Conservation (phyloP, 1,140 invertebrate species). For the Tetramorium simillimum region DNA sequence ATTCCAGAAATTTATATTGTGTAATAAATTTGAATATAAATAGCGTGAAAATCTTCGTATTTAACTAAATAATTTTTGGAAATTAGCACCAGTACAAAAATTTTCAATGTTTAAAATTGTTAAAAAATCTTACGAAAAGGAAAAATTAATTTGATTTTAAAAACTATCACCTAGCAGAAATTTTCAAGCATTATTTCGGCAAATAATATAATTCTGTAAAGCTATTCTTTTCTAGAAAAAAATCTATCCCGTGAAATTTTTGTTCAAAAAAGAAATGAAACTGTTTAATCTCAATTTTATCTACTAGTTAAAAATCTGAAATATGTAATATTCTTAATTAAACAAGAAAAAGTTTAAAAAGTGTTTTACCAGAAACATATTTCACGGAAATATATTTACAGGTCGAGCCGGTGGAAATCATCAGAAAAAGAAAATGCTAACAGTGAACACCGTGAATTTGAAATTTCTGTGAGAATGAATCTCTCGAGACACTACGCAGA, state of each 20-base stretch:
- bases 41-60: not conserved
- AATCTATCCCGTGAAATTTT: not conserved
- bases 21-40: not conserved
- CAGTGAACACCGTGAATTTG: not conserved
- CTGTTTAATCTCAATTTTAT: not conserved
- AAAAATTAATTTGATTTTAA: not conserved
- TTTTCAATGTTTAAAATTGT: not conserved
- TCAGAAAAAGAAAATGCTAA: not conserved
- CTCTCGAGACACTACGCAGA: not conserved
- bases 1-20: not conserved
- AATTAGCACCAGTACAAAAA: not conserved
- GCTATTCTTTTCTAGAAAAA: not conserved
- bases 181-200: not conserved
- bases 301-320: not conserved
- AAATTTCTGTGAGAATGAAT: slow-evolving; percentile 54
- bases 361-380: not conserved
- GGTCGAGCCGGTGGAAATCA: not conserved
- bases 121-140: not conserved
- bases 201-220: not conserved
- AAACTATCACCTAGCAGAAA: not conserved
- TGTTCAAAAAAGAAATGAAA: not conserved
- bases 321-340: not conserved
- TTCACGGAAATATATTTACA: not conserved
- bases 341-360: not conserved
- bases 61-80: not conserved